Base-by-base conservation (phyloP, 2,797 vertebrate species). In the Brachyalestes nurse region DNA sequence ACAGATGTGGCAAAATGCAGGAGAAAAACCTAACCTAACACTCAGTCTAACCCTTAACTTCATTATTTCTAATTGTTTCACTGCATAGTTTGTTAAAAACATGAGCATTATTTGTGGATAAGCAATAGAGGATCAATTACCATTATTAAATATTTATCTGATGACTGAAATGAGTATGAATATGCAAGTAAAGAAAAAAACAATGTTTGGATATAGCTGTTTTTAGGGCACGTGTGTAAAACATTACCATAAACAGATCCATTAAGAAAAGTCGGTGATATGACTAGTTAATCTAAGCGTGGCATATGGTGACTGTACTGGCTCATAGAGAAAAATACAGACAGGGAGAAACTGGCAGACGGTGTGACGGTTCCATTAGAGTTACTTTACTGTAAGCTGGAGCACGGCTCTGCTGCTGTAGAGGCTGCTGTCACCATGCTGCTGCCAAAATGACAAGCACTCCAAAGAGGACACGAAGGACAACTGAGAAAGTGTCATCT, bases 401-500 rank as follows among this genome's bases (percentile, higher is more conserved):
- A 47, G 53, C 80, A 74, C 82, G 67, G 76, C 79, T 83, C 79
- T 78, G 62, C 62, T 65, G 82, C 83, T 86, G 83, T 73, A 78
- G 84, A 84, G 69, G 86, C 80, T 85, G 83, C 88, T 88, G 88
- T 90, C 89, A 89, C 82, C 82, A 74, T 55, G 55, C 83, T 57
- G 82, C 72, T 79, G 76, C 76, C 78, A 77, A 89, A 85, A 84
- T 88, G 87, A 88, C 93, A 89, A 93, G 86, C 93, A 92, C 93
- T 92, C 85, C 89, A 93, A 93, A 92, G 89, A 94, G 93, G 93
- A 92, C 87, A 86, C 72, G 84, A 91, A 88, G 89, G 89, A 91
- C 85, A 86, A 91, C 94, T 93, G 88, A 93, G 93, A 95, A 95
- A 95, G 93, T 95, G 94, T 95, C 94, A 94, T 95, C 94, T 94